A percentile compares a stretch with the other conserved stretches of the same genome.
These are phyloP conservation scores for Poeciliopsis paucimaculata DNA, from an alignment of 2,797 vertebrate genomes.

Conservation along the genomic window DNA sequence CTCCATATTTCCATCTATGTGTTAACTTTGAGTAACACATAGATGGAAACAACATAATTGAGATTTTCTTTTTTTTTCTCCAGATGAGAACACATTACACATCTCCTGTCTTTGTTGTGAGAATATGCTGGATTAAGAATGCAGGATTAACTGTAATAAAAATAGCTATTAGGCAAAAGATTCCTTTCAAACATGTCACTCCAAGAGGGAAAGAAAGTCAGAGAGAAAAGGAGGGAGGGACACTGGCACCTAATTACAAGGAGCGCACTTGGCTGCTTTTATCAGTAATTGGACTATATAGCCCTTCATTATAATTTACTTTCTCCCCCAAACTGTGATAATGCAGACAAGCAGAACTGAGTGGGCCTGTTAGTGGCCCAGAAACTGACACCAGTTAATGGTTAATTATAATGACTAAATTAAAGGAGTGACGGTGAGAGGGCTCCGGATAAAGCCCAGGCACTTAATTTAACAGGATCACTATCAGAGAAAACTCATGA, in stretches of 20 bases:
- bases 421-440: slow-evolving; percentile 94
- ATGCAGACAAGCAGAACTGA: slow-evolving; percentile 99
- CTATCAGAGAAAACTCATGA: slow-evolving; percentile 86
- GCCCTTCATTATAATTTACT: slow-evolving; percentile 99
- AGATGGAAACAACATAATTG: slow-evolving; percentile 40
- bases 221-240: slow-evolving; percentile 82
- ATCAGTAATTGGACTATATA: slow-evolving; percentile 99
- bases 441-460: slow-evolving; percentile 88
- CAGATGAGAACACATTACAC: slow-evolving; percentile 44
- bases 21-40: slow-evolving; percentile 62
- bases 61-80: slow-evolving; percentile 73
- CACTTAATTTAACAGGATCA: slow-evolving; percentile 94
- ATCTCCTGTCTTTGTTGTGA: slow-evolving; percentile 71
- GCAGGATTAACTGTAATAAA: slow-evolving; percentile 85
- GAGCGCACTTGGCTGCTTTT: slow-evolving; percentile 97
- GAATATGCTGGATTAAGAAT: slow-evolving; percentile 78
- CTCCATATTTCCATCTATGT: slow-evolving; percentile 30
- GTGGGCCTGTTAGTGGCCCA: slow-evolving; percentile 97
- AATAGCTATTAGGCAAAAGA: slow-evolving; percentile 88
- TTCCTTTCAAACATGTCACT: slow-evolving; percentile 92
- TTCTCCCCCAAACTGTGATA: slow-evolving; percentile 98
- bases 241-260: slow-evolving; percentile 99
- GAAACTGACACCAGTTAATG: slow-evolving; percentile 99
- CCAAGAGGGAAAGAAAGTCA: slow-evolving; percentile 51
- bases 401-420: slow-evolving; percentile 99